Percentiles rank a stretch among this genome's conserved stretches.
Conservation (phyloP, 2,888 invertebrate species). For the Lycaena phlaeas region DNA sequence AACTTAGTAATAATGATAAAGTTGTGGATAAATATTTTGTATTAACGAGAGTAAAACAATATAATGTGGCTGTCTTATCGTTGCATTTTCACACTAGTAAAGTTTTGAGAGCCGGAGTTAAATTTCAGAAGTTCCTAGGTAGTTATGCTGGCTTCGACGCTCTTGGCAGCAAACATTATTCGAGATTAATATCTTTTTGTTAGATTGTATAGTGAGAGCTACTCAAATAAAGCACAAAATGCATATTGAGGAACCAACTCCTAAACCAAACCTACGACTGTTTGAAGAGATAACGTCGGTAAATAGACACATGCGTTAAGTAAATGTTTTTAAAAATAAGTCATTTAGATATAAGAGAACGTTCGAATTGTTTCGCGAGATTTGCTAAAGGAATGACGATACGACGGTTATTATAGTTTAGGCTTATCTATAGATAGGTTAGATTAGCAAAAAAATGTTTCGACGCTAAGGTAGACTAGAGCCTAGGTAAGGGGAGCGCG, state of each 20-base stretch:
- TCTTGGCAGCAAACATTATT: constrained; percentile 46
- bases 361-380: constrained; percentile 52
- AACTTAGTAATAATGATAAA: constrained; percentile 58
- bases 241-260: constrained; percentile 53
- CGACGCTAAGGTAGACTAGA: constrained; percentile 67
- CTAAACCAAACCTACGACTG: constrained; percentile 56
- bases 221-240: constrained; percentile 47
- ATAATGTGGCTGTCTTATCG: constrained; percentile 63
- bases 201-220: constrained; percentile 31
- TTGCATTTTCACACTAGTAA: constrained; percentile 61
- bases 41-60: constrained; percentile 45
- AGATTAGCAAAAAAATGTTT: constrained; percentile 66
- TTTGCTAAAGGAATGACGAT: constrained; percentile 45
- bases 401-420: constrained; percentile 58
- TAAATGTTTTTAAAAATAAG: constrained; percentile 67
- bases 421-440: constrained; percentile 68
- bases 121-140: constrained; percentile 63
- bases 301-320: constrained; percentile 52
- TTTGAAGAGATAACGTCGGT: constrained; percentile 53
- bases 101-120: constrained; percentile 37
- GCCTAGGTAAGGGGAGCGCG: constrained; percentile 44
- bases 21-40: constrained; percentile 59
- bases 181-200: constrained; percentile 34
- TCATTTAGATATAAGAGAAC: constrained; percentile 58
- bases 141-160: constrained; percentile 42